Base-by-base conservation (phyloP, 2,797 vertebrate species). In the Enteromius argenteus region DNA sequence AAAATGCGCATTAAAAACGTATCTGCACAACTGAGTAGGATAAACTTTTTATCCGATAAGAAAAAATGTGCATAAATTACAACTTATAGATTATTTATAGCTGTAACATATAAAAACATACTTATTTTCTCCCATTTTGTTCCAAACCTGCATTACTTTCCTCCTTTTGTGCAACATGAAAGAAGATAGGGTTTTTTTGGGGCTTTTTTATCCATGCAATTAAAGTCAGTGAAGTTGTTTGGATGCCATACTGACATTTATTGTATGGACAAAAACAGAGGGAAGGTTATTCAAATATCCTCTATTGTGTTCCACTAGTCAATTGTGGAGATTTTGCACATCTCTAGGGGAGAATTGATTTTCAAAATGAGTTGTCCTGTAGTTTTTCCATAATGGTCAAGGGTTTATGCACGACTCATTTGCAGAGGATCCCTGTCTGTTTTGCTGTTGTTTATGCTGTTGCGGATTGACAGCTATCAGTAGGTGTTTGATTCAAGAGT, bases 401-500 rank as follows among this genome's bases (percentile, higher is more conserved):
- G 9, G 19, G 71, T 60, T 53, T 39, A 35, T n/a, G 21, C 27
- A 68, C 30, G 49, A 27, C 37, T 68, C 42, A 19, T 68, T 35
- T 21, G 53, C 23, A 71, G 75, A 11, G 21, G 27, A 71, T 56
- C 19, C 27, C 62, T 71, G 27, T 62, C 67, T 79, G 83, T 79
- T 72, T 72, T 27, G 39, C 42, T 79, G 51, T 68, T 84, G 81
- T 77, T 84, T 84, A 77, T 76, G 51, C 62, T 79, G 53, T 79
- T 35, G 53, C 0, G 30, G 83, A 84, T 79, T 84, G 75, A 84
- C 83, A 79, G 83, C 75, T 64, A 79, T 84, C 83, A 84, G 67
- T 72, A 79, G 83, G 83, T 84, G 75, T 79, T 77, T 84, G 81
- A 84, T 84, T 84, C 75, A 72, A 84, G 83, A 62, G n/a, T 62